A percentile compares a stretch with the other conserved stretches of the same genome.
Evolutionary conservation across 2,113 vertebrate genomes (phyloP).

Genomic region (Chaetura pelagica): DNA sequence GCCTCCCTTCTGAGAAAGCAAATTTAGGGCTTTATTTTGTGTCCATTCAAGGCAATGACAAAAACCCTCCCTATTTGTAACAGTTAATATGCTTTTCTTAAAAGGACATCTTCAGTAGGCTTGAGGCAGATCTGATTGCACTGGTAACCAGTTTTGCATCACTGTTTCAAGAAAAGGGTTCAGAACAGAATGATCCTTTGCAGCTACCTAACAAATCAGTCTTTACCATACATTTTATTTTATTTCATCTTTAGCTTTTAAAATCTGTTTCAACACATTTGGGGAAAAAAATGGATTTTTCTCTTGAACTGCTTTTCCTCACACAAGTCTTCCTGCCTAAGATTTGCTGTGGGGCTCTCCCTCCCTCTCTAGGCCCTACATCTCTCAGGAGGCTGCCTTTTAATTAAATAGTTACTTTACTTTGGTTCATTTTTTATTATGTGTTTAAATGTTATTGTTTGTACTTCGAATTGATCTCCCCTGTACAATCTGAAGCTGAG

Average conservation of each 20-base stretch:
- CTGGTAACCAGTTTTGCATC: neutral
- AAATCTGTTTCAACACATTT: neutral
- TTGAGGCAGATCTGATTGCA: neutral
- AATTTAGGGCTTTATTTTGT: neutral
- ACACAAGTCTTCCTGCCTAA: neutral
- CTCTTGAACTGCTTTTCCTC: neutral
- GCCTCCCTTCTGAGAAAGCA: neutral
- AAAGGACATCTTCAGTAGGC: neutral
- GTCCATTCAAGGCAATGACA: neutral
- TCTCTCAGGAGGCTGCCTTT: conserved; percentile 45
- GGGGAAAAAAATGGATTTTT: neutral
- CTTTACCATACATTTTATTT: neutral
- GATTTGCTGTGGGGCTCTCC: neutral
- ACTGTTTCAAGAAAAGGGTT: neutral
- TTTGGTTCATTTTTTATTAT: conserved; percentile 49
- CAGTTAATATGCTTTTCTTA: neutral
- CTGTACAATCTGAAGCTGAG: conserved; percentile 30
- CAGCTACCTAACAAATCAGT: neutral
- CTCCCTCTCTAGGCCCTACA: neutral
- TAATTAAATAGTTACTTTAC: conserved; percentile 64
- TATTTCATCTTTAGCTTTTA: neutral
- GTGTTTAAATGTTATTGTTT: conserved; percentile 67
- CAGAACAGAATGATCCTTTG: neutral
- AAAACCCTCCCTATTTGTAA: neutral
- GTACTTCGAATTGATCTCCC: conserved; percentile 44